A percentile compares a stretch with the other conserved stretches of the same genome.
These are phyloP conservation scores for Drosophila mimica DNA, from an alignment of 2,888 invertebrate genomes.

Conservation along the genomic window DNA sequence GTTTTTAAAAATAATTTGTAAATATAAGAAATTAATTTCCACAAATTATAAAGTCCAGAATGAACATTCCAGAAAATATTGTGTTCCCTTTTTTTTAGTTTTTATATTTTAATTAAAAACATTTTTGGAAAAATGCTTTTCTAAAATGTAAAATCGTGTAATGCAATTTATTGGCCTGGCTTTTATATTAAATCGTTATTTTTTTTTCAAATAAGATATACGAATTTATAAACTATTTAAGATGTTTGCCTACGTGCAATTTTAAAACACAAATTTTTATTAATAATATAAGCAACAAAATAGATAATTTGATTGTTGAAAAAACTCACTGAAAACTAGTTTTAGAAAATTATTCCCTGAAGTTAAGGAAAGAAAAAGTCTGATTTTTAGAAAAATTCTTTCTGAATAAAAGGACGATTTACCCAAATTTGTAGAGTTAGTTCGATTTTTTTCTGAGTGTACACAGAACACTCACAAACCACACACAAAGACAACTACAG, in stretches of 20 bases:
- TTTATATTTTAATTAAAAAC: too few relatives aligned
- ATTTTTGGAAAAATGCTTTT: rapidly evolving
- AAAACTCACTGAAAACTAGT: not conserved
- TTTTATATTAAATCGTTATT: not conserved
- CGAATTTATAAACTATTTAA: not conserved
- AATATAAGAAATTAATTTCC: not conserved
- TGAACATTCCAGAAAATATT: not conserved
- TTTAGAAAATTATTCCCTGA: not conserved
- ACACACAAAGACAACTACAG: constrained; percentile 38
- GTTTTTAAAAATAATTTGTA: not conserved
- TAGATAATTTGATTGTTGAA: not conserved
- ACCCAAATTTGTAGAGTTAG: not conserved
- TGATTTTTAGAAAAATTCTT: not conserved
- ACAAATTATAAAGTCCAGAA: not conserved
- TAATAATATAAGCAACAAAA: not conserved
- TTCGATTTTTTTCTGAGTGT: not conserved
- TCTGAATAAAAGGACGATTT: not conserved
- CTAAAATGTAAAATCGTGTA: not conserved
- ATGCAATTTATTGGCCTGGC: not conserved
- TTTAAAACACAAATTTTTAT: not conserved
- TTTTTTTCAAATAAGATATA: not conserved
- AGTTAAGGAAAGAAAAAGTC: not conserved
- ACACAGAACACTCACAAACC: not conserved
- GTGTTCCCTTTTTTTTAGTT: not conserved
- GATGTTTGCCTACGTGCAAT: not conserved